Percentiles rank a stretch among this genome's conserved stretches.
phyloP scores from a whole-genome alignment of 1,140 invertebrate species.

The Euschistus heros region DNA sequence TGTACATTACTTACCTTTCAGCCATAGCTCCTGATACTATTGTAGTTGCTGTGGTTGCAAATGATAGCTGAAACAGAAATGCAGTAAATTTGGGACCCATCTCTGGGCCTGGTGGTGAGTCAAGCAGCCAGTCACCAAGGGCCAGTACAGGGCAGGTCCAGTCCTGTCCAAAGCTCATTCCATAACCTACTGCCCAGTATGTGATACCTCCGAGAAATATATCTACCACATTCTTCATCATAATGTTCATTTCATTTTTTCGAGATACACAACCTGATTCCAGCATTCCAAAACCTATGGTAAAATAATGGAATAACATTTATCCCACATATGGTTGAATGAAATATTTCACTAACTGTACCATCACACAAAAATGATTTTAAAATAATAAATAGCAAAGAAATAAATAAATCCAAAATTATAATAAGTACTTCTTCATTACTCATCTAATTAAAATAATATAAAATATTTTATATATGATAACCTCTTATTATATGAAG shows the following conservation, averaged over 20 bases:
- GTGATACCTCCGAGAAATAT: constrained; percentile 84
- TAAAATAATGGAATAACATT: not conserved
- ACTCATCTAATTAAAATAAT: not conserved
- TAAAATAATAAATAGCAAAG: not conserved
- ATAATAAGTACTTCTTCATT: not conserved
- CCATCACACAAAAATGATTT: not conserved
- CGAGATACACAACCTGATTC: constrained; percentile 85
- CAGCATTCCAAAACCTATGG: constrained; percentile 67
- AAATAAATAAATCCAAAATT: not conserved
- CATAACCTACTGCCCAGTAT: constrained; percentile 92
- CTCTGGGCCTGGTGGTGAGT: constrained; percentile 50
- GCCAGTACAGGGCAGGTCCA: constrained; percentile 63
- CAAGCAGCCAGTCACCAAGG: constrained; percentile 54
- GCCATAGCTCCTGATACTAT: constrained; percentile 87
- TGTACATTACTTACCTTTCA: constrained; percentile 55
- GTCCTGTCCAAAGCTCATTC: constrained; percentile 73
- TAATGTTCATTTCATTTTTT: constrained; percentile 94
- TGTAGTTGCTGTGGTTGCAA: constrained; percentile 83
- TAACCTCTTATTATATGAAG: not conserved
- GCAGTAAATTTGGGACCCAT: constrained; percentile 71
- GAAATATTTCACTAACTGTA: not conserved
- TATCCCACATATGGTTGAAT: not conserved
- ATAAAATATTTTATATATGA: not conserved
- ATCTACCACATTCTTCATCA: constrained; percentile 92
- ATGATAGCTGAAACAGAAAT: constrained; percentile 78